Evolutionary conservation across 2,797 vertebrate genomes (phyloP), one percentile per base, ranked within the genome.

Genomic region (Borostomias antarcticus): DNA sequence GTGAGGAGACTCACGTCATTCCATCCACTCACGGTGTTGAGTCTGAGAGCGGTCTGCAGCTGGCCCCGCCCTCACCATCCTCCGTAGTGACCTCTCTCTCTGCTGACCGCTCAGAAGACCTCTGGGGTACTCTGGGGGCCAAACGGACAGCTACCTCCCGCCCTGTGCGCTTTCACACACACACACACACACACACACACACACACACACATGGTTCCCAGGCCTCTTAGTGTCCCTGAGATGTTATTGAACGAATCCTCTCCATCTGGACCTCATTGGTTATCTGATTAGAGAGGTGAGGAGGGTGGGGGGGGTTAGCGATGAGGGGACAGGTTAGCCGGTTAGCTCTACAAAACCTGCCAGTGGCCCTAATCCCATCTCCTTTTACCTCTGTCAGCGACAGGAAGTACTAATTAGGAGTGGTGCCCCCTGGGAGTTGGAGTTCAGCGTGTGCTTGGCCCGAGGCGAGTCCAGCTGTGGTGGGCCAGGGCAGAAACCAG

Each of bases 361-460:
- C 70, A 64, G 59, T 73, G 7, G 23, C 15, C 65, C 67, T 80
- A 82, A 80, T 82, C 72, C 52, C 68, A 70, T 30, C 50, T 78
- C 76, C 56, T 64, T 82, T 86, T 79, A 72, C 68, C 70, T 72
- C 59, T 50, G 56, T 72, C 73, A 80, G 50, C 61, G 72, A 70
- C 82, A 88, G 85, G 84, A 91, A 88, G 73, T 56, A 37, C 74
- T 89, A 85, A 90, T 89, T 90, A 82, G 66, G 66, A 74, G 61
- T 33, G 70, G 25, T 60, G 72, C 48, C 83, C 70, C 5, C 66
- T 83, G 89, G 88, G 85, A 89, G 77, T 71, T 81, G 66, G 73
- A 82, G 85, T 75, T 70, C 30, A 80, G 76, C 79, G 68, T 64
- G 62, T 73, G 45, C 66, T 43, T 84, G 76, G 86, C 86, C 79